Conservation (phyloP, 2,797 vertebrate genomes). For the Sebastes variabilis region DNA sequence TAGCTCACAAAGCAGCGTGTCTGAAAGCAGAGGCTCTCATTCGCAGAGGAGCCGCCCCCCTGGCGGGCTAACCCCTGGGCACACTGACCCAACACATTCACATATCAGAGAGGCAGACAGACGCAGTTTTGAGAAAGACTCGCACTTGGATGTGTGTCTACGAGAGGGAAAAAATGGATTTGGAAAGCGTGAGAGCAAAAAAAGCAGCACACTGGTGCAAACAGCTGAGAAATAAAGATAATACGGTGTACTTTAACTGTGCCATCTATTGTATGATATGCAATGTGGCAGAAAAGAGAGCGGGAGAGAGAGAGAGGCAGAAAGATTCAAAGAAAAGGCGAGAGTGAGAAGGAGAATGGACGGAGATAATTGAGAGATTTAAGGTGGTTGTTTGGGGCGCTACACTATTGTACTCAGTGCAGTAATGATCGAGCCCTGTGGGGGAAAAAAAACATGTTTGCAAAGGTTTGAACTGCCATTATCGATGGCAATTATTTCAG, state of each 20-base stretch:
- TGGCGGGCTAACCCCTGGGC: slow-evolving; percentile 60
- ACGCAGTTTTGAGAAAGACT: slow-evolving; percentile 47
- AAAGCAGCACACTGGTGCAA: slow-evolving; percentile 15
- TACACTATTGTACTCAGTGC: slow-evolving; percentile 37
- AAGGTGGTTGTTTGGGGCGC: slow-evolving; percentile 39
- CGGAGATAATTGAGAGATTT: slow-evolving; percentile 52
- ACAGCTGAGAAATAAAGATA: slow-evolving; percentile 47
- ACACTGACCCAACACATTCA: slow-evolving; percentile 73
- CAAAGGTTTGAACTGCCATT: slow-evolving; percentile 52
- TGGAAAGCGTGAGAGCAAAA: slow-evolving; percentile 31
- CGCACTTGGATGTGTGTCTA: slow-evolving; percentile 44
- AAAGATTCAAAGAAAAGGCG: slow-evolving; percentile 17
- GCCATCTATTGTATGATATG: slow-evolving; percentile 14
- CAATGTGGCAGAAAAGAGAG: not conserved
- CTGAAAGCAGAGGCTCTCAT: slow-evolving; percentile 74
- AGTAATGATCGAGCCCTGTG: slow-evolving; percentile 56
- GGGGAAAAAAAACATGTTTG: slow-evolving; percentile 43
- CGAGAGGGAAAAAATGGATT: slow-evolving; percentile 37
- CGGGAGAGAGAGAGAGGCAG: not conserved
- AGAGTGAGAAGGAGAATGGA: slow-evolving; percentile 22
- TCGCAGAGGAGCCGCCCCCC: slow-evolving; percentile 60
- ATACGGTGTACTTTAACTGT: slow-evolving; percentile 19
- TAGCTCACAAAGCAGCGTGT: slow-evolving; percentile 78
- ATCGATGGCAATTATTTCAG: slow-evolving; percentile 66
- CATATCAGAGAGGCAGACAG: slow-evolving; percentile 69